These are phyloP conservation scores for Pseudochaenichthys georgianus DNA, from an alignment of 2,797 vertebrate species.

Conservation along the genomic window DNA sequence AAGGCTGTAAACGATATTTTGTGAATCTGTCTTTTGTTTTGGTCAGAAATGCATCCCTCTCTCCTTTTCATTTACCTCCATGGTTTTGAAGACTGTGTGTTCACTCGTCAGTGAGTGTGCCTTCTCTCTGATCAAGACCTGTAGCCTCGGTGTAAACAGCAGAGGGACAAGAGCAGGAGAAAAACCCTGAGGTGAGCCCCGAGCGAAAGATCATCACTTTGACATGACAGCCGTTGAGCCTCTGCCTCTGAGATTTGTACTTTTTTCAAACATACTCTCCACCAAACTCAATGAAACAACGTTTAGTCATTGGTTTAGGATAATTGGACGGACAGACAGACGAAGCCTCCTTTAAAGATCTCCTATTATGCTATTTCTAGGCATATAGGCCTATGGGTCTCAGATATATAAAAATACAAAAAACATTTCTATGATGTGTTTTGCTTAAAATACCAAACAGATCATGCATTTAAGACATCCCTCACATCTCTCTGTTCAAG, in stretches of 20 bases:
- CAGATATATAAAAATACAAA: no score
- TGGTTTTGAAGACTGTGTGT: constrained; percentile 3
- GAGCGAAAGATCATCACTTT: constrained; percentile 8
- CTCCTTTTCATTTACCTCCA: neutral
- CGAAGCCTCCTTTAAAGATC: no score
- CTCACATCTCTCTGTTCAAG: no score
- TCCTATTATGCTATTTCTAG: no score
- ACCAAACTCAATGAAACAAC: constrained; percentile 5
- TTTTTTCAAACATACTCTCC: neutral
- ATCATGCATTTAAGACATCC: no score
- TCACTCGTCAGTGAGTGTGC: constrained; percentile 11
- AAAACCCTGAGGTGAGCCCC: constrained; percentile 8
- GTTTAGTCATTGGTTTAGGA: neutral
- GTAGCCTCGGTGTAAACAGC: constrained; percentile 8
- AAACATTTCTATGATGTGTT: no score
- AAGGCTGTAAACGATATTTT: neutral
- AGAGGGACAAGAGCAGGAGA: constrained; percentile 27
- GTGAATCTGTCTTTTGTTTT: constrained; percentile 3
- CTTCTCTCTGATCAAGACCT: constrained; percentile 19
- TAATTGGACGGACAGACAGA: neutral
- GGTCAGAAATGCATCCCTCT: neutral
- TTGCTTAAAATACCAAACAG: no score
- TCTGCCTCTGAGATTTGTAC: neutral
- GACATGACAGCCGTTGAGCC: constrained; percentile 10
- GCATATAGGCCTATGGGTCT: no score